These are phyloP conservation scores for Metridium senile DNA, from an alignment of 92 coral and sea anemone species.

Conservation along the genomic window DNA sequence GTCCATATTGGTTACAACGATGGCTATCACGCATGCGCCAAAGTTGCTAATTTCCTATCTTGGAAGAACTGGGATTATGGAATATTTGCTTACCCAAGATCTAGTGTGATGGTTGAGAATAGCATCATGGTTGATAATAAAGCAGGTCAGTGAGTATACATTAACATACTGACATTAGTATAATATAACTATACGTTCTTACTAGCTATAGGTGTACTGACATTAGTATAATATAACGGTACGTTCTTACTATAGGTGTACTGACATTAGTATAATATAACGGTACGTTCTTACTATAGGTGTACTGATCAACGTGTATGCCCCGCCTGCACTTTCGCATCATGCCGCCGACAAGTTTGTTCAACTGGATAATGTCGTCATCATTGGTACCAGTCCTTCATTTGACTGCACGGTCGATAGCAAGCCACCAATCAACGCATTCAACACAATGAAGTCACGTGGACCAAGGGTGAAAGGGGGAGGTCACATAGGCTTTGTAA, in stretches of 20 bases:
- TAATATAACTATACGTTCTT: too few species aligned
- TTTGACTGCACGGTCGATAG: constrained; percentile 69
- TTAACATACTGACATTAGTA: too few species aligned
- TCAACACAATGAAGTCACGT: constrained; percentile 40
- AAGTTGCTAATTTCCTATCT: constrained; percentile 56
- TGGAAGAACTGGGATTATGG: constrained; percentile 94
- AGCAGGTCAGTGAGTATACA: constrained; percentile 37
- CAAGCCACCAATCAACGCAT: constrained; percentile 62
- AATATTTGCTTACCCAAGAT: constrained; percentile 63
- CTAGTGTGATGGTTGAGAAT: constrained; percentile 64
- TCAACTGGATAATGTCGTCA: constrained; percentile 58
- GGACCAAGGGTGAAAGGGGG: constrained; percentile 66
- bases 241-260: too few species aligned
- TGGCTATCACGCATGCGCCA: constrained; percentile 70
- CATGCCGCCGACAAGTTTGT: constrained; percentile 85
- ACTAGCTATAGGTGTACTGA: too few species aligned
- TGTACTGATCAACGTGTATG: constrained; percentile 54
- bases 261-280: too few species aligned
- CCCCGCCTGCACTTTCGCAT: constrained; percentile 80
- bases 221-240: too few species aligned
- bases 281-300: constrained; percentile 13
- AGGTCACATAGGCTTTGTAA: constrained; percentile 72
- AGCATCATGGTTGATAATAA: constrained; percentile 70
- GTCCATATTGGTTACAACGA: constrained; percentile 75
- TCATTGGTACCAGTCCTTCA: constrained; percentile 78